Evolutionary conservation across 1,140 invertebrate genomes (phyloP), one percentile per base, ranked within the genome.

Genomic region (Lasioglossum baleicum): DNA sequence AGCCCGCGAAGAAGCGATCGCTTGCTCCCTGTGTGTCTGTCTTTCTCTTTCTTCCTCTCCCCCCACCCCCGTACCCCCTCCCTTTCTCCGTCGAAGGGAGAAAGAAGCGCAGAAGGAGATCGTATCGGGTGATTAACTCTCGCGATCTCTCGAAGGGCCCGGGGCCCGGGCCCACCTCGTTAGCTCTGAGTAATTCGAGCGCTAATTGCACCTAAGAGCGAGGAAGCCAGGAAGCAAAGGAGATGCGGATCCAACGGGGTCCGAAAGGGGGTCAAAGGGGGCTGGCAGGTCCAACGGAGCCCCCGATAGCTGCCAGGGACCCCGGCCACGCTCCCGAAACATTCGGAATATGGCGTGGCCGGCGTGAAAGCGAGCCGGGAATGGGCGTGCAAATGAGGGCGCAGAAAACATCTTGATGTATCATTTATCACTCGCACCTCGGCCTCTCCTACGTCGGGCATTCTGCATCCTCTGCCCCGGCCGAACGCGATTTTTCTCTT

Each of bases 141-240:
- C 84, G 89, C 88, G 88, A 90, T 91, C 87, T 90, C 73, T 61
- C 64, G 56, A 72, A 70, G 84, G 80, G 75, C 78, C 70, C 81
- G 60, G 65, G 81, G 84, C 74, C 83, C 90, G 81, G 84, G 78
- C 82, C 90, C 85, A 89, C 86, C 89, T 92, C 90, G 91, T 92
- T 92, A 92, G 89, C 87, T 88, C 89, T 89, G 90, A 91, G 90
- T 91, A 91, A 91, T 91, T 92, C 90, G 89, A 90, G 85, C 87
- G 88, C 90, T 91, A 92, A 91, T 92, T 92, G 90, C 88, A 84
- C 87, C 87, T 88, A 89, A 87, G 89, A 89, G 86, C 75, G 86
- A 80, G 77, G 81, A 79, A 87, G 87, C 64, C 83, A 75, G 42
- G 84, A 48, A 86, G 78, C 64, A 79, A 44, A n/a, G 69, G 81